These are phyloP conservation scores for Nasonia giraulti DNA, from an alignment of 1,140 invertebrate genomes.

Conservation along the genomic window DNA sequence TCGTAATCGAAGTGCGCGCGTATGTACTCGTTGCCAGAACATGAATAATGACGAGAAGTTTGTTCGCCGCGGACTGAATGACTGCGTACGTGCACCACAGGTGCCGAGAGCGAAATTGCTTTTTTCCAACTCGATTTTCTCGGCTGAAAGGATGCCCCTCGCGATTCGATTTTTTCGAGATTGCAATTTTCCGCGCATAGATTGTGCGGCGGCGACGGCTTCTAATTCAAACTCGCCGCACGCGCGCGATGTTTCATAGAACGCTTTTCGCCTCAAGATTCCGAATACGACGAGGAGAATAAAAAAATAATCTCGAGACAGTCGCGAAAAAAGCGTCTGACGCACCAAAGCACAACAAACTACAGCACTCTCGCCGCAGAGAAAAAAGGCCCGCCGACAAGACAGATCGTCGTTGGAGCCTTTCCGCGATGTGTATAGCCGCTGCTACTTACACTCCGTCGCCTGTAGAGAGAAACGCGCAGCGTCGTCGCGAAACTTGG, in stretches of 20 bases:
- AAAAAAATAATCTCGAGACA: not conserved
- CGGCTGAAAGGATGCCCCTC: too few species aligned
- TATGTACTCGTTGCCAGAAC: not conserved
- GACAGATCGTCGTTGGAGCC: not conserved
- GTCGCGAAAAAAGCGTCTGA: not conserved
- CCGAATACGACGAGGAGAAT: too few species aligned
- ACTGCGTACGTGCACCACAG: not conserved
- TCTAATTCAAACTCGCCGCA: not conserved
- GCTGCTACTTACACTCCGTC: not conserved
- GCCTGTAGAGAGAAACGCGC: not conserved
- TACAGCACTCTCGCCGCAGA: not conserved
- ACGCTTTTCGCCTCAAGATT: too few species aligned
- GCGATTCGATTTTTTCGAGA: not conserved
- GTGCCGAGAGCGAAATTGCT: not conserved
- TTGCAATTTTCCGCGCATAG: not conserved
- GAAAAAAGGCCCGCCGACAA: not conserved
- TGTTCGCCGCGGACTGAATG: not conserved
- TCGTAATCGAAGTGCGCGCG: not conserved
- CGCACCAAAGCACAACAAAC: not conserved
- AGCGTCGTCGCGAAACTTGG: not conserved
- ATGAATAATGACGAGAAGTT: constrained; percentile 3
- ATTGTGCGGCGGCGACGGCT: not conserved
- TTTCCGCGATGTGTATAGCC: not conserved
- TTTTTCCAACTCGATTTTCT: not conserved
- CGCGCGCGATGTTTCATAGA: too few species aligned